Conservation (phyloP, 2,888 invertebrate species). For the Troilus luridus region DNA sequence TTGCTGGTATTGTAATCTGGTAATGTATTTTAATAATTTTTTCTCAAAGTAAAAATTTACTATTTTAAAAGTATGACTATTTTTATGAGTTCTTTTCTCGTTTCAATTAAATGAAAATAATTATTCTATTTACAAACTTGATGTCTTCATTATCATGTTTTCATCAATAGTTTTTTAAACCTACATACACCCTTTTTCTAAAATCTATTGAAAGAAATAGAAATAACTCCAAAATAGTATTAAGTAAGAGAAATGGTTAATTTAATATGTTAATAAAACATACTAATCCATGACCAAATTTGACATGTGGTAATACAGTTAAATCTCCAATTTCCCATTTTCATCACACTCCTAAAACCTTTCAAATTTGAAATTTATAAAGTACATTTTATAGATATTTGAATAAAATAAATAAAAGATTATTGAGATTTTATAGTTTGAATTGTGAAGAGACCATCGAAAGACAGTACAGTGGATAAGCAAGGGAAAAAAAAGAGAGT, state of each 20-base stretch:
- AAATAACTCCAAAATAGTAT: background rate
- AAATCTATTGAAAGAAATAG: background rate
- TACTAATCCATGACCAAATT: background rate
- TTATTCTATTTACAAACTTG: background rate
- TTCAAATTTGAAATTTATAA: background rate
- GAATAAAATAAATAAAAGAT: background rate
- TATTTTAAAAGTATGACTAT: background rate
- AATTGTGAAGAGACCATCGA: background rate
- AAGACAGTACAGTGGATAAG: background rate
- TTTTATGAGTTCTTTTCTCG: background rate
- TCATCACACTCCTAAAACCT: background rate
- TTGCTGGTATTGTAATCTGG: too few species aligned
- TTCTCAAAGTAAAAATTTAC: too few species aligned
- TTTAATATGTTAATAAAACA: background rate
- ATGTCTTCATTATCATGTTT: background rate
- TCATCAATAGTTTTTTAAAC: background rate
- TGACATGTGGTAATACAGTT: background rate
- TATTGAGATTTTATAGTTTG: background rate
- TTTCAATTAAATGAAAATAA: background rate
- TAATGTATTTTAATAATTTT: too few species aligned
- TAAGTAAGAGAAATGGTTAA: background rate
- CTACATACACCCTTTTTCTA: background rate
- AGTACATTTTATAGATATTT: background rate
- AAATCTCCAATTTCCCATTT: background rate
- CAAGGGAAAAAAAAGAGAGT: background rate